phyloP scores from a whole-genome alignment of 1,140 invertebrate genomes.

The Heliconius melpomene region DNA sequence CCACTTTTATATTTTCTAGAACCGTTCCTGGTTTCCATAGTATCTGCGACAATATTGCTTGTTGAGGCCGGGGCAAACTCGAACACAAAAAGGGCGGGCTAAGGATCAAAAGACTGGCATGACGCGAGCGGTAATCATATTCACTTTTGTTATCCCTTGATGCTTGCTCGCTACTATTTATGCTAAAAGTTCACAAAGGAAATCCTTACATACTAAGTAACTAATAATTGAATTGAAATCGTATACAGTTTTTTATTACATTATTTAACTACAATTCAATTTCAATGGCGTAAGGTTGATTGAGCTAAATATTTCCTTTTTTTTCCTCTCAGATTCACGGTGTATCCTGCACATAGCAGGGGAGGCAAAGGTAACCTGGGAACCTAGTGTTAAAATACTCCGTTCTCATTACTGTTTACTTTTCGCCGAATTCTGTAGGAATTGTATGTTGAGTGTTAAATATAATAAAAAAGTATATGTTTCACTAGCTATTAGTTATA shows the following conservation, averaged over 20 bases:
- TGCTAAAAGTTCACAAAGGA: not conserved
- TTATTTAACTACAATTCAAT: too few species aligned
- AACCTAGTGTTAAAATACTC: too few species aligned
- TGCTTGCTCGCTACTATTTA: not conserved
- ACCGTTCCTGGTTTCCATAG: not conserved
- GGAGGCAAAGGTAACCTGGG: too few species aligned
- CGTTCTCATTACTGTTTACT: too few species aligned
- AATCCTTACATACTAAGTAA: not conserved
- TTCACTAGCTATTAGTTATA: too few species aligned
- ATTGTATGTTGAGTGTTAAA: too few species aligned
- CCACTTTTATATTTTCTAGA: not conserved
- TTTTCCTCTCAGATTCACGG: too few species aligned
- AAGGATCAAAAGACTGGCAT: slow-evolving; percentile 30
- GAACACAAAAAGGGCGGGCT: slow-evolving; percentile 40
- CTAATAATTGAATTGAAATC: not conserved
- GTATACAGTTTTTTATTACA: not conserved
- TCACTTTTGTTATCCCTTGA: slow-evolving; percentile 17
- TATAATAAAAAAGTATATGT: too few species aligned
- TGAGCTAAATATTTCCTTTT: too few species aligned
- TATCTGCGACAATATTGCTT: slow-evolving; percentile 11
- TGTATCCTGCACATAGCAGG: too few species aligned
- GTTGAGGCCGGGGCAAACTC: slow-evolving; percentile 4
- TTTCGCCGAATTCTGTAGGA: too few species aligned
- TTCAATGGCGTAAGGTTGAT: too few species aligned
- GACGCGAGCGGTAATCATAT: slow-evolving; percentile 31